A percentile compares a stretch with the other conserved stretches of the same genome.
phyloP scores from a whole-genome alignment of 2,113 vertebrate genomes.

The Aspidoscelis tigris region DNA sequence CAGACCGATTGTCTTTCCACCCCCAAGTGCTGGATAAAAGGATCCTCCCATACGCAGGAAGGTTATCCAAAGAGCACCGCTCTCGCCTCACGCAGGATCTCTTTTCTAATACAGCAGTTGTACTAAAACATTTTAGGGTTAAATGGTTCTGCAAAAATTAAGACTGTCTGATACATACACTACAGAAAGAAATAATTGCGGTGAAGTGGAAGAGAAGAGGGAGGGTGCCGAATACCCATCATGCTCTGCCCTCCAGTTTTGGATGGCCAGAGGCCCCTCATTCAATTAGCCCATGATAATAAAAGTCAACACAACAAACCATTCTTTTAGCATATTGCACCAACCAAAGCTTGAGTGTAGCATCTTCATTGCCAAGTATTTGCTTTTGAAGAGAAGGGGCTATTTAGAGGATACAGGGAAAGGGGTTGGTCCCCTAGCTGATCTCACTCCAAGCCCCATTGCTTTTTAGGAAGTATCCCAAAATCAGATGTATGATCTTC shows the following conservation, averaged over 20 bases:
- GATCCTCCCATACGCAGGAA: conserved; percentile 44
- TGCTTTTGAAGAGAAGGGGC: conserved; percentile 43
- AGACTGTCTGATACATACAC: conserved; percentile 61
- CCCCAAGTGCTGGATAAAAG: conserved; percentile 61
- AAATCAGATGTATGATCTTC: not conserved
- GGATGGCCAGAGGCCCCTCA: conserved; percentile 53
- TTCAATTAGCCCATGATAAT: conserved; percentile 1
- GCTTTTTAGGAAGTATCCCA: rapidly evolving
- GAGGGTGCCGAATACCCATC: conserved; percentile 46
- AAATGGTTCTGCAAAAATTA: conserved; percentile 62
- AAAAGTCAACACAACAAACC: conserved; percentile 48
- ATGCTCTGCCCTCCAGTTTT: conserved; percentile 42
- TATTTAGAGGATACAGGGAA: conserved; percentile 19
- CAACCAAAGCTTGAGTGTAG: conserved; percentile 56
- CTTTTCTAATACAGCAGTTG: conserved; percentile 56
- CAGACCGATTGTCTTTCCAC: conserved; percentile 66
- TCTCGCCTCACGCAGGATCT: conserved; percentile 28
- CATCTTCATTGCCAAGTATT: conserved; percentile 33
- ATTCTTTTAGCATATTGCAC: conserved; percentile 51
- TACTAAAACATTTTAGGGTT: conserved; percentile 58
- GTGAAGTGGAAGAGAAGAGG: conserved; percentile 43
- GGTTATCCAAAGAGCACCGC: conserved; percentile 32
- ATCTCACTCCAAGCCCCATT: not conserved
- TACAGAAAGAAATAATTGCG: conserved; percentile 57
- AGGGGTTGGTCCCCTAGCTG: not conserved